Conservation (phyloP, 1,140 invertebrate species). For the Nautilus pompilius region DNA sequence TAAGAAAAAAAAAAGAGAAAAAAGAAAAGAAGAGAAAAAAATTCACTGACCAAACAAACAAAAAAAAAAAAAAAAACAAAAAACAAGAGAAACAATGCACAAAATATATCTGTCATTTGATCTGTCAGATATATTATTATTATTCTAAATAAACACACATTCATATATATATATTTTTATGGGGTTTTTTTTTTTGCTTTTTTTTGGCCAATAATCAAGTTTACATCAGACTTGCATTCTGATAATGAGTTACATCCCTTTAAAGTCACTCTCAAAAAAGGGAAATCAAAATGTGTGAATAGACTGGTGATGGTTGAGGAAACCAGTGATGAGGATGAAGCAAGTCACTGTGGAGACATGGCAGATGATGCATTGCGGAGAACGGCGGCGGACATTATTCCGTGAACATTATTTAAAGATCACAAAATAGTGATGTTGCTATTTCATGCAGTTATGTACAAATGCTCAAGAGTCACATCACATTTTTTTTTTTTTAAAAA, state of each 20-base stretch:
- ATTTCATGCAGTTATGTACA: conserved; percentile 3
- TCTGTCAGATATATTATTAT: not conserved
- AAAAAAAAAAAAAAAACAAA: not conserved
- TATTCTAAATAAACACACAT: not conserved
- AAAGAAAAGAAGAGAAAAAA: not conserved
- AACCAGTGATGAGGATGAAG: not conserved
- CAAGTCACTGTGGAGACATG: not conserved
- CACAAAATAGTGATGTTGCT: conserved; percentile 4
- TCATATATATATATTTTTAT: not conserved
- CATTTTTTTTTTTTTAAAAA: not conserved
- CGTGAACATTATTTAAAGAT: not conserved
- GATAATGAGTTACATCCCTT: not conserved
- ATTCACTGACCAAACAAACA: not conserved
- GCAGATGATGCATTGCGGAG: not conserved
- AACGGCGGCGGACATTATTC: not conserved
- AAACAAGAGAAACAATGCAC: not conserved
- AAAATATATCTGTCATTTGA: not conserved
- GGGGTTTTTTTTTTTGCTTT: not conserved
- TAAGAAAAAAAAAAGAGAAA: not conserved
- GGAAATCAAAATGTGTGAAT: not conserved
- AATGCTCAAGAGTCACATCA: not conserved
- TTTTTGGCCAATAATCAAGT: not conserved
- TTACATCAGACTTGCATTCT: not conserved
- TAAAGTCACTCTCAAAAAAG: not conserved
- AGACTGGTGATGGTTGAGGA: not conserved